Conservation (phyloP, 1,140 invertebrate species). For the Drosophila sp. region DNA sequence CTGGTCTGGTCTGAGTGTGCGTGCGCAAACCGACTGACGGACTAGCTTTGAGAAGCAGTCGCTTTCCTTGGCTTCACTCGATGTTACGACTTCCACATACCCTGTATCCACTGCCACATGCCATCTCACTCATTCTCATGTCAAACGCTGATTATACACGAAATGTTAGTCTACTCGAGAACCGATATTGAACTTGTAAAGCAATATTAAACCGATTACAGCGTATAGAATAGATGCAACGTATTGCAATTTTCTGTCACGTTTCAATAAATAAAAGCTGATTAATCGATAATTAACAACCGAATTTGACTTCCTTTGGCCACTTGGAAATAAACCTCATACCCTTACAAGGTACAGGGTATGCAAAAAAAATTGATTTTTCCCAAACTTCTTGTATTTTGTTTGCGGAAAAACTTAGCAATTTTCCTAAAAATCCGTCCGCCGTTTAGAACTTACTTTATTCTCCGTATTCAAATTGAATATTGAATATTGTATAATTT, state of each 20-base stretch:
- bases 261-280: too few species aligned
- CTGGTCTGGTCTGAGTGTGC: slow-evolving; percentile 8
- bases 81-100: not conserved
- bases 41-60: not conserved
- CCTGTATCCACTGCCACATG: not conserved
- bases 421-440: not conserved
- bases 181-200: too few species aligned
- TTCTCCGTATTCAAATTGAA: slow-evolving; percentile 28
- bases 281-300: too few species aligned
- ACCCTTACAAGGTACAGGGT: not conserved
- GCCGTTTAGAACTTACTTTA: slow-evolving; percentile 7
- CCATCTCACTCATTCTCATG: not conserved
- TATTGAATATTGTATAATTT: slow-evolving; percentile 25
- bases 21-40: slow-evolving; percentile 17
- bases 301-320: too few species aligned
- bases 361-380: slow-evolving; percentile 74
- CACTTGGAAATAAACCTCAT: not conserved
- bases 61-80: not conserved
- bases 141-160: not conserved
- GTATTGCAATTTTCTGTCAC: too few species aligned
- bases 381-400: slow-evolving; percentile 61
- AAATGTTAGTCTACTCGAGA: too few species aligned
- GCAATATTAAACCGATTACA: too few species aligned
- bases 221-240: too few species aligned
- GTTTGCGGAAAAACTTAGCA: slow-evolving; percentile 51